Evolutionary conservation across 2,113 vertebrate species (phyloP), one percentile per base, ranked within the genome.

Genomic region (Danionella cerebrum): DNA sequence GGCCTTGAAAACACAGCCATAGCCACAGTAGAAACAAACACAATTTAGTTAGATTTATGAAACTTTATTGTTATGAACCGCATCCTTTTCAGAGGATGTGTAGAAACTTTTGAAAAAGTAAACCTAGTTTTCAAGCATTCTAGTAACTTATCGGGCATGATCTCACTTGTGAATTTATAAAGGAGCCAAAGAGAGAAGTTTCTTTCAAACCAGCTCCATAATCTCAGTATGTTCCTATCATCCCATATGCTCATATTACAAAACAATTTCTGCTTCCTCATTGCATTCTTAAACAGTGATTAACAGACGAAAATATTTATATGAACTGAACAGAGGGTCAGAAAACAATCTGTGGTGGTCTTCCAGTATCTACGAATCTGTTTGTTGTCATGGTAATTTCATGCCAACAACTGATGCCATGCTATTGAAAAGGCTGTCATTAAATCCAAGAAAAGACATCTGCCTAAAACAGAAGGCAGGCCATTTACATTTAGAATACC

Each of bases 291-390:
- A 63, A 35, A 48, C 18, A n/a, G 29, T 48, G 19, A 24, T 36
- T 35, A 48, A 63, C 36, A 36, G 12, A 11, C 11, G 11, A 14
- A 47, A 48, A 35, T 64, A 64, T 64, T 48, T 64, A 64, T 48
- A 29, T 36, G 13, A 33, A 16, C 18, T 48, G 8, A 10, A n/a
- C 27, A 48, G 29, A 11, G 19, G 27, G 44, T 64, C 16, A 31
- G 4, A 14, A 33, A 53, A 53, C 33, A 29, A 7, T 48, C 12
- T 64, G 16, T 64, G 41, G 31, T 48, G 41, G 59, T 64, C 59
- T 48, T 25, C 11, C 12, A 16, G 4, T 19, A 48, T 41, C 27
- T 14, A 29, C 12, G 12, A 63, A 47, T 25, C 59, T 18, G 33
- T 48, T 63, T 48, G 59, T n/a, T 47, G 18, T 7, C 14, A 19